Conservation (phyloP, 2,113 vertebrate species). For the Polyodon spathula region DNA sequence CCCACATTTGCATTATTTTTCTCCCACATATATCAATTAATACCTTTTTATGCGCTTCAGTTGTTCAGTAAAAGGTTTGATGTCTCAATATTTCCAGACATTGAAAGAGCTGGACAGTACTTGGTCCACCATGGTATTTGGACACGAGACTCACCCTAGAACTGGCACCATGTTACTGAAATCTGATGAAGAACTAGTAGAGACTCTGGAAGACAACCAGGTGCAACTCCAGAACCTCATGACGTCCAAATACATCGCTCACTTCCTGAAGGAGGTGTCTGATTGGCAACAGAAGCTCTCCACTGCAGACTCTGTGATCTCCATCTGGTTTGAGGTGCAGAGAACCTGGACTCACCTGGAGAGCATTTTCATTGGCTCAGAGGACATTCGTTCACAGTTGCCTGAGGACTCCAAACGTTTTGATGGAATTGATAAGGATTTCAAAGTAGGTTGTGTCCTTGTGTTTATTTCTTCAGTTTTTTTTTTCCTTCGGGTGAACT, state of each 20-base stretch:
- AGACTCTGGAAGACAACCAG: conserved; percentile 61
- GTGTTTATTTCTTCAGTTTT: not conserved
- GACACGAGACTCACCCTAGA: conserved; percentile 42
- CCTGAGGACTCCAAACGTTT: conserved; percentile 44
- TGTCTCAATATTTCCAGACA: conserved; percentile 26
- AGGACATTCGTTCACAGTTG: conserved; percentile 56
- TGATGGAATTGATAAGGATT: conserved; percentile 45
- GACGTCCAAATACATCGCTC: not conserved
- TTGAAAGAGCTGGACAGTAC: conserved; percentile 46
- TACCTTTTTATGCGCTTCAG: too few species aligned
- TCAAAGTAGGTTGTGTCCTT: conserved; percentile 37
- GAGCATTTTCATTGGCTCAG: conserved; percentile 58
- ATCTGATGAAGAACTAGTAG: conserved; percentile 45
- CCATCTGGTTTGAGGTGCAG: conserved; percentile 62
- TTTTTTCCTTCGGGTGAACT: too few species aligned
- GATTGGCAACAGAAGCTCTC: conserved; percentile 60
- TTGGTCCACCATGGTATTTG: conserved; percentile 46
- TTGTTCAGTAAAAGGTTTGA: not conserved
- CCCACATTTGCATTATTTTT: too few species aligned
- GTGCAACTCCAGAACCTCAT: conserved; percentile 62
- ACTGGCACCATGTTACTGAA: conserved; percentile 47
- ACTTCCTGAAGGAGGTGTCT: conserved; percentile 21
- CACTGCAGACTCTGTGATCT: conserved; percentile 41
- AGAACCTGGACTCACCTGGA: conserved; percentile 62
- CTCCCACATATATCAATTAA: too few species aligned